Evolutionary conservation across 2,113 vertebrate species (phyloP).

Genomic region (human (Homo sapiens)): DNA sequence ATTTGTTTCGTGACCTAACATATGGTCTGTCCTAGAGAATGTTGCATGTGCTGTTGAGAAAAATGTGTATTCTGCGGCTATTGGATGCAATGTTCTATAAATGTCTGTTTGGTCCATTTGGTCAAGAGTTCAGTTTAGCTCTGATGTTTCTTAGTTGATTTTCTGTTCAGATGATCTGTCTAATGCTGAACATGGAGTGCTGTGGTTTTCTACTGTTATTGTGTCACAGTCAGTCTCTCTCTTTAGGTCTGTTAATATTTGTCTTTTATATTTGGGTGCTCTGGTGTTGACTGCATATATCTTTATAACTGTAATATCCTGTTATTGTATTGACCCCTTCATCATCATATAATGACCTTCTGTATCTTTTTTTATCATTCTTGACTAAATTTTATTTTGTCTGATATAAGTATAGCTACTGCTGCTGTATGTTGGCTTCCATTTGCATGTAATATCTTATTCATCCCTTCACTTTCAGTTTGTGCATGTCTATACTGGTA

Average conservation of each 20-base stretch:
- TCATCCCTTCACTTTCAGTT: background rate
- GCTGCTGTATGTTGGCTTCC: background rate
- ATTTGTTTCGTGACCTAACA: background rate
- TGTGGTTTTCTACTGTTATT: background rate
- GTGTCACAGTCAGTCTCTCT: background rate
- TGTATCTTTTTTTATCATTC: background rate
- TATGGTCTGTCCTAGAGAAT: background rate
- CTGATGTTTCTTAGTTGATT: background rate
- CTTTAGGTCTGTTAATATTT: background rate
- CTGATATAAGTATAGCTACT: background rate
- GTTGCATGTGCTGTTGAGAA: background rate
- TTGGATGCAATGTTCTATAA: background rate
- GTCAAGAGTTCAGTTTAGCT: background rate
- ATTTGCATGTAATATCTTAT: background rate
- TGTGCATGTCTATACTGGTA: background rate
- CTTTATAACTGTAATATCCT: background rate
- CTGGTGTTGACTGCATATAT: background rate
- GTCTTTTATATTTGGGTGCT: background rate
- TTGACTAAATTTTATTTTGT: background rate
- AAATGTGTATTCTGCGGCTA: background rate
- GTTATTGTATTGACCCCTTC: background rate
- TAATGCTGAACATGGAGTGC: background rate
- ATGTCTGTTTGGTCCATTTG: background rate
- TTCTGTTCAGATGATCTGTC: background rate
- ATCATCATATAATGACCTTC: background rate